Conservation (phyloP, 2,888 invertebrate species). For the Trileptium ribeirensis region DNA sequence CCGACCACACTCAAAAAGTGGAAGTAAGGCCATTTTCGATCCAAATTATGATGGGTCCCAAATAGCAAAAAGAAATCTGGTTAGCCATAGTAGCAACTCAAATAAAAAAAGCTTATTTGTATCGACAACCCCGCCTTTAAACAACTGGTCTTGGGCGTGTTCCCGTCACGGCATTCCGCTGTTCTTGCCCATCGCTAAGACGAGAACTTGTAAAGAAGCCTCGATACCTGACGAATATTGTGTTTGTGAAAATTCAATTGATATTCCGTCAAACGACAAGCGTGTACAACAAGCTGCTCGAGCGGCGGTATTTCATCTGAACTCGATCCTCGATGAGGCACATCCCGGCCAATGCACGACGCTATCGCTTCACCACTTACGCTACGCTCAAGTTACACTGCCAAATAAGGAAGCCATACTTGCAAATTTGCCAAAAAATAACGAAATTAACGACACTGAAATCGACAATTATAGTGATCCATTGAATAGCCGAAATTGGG, state of each 20-base stretch:
- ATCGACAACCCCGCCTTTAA: too few species aligned
- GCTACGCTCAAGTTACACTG: neutral
- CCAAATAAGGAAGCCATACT: neutral
- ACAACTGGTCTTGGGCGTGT: neutral
- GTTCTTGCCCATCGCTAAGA: slow-evolving; percentile 14
- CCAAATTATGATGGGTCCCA: too few species aligned
- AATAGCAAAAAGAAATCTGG: too few species aligned
- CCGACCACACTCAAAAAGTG: neutral
- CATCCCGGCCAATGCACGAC: neutral
- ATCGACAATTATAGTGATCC: too few species aligned
- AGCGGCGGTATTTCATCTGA: neutral
- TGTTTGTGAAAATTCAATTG: neutral
- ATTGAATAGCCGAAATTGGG: too few species aligned
- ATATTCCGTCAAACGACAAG: neutral
- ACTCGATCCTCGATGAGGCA: neutral
- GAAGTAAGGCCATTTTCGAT: too few species aligned
- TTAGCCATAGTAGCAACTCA: too few species aligned
- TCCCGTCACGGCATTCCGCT: neutral
- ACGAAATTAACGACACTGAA: too few species aligned
- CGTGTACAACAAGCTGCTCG: neutral
- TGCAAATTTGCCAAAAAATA: too few species aligned
- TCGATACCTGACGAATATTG: slow-evolving; percentile 18
- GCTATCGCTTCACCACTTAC: neutral
- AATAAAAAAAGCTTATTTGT: too few species aligned
- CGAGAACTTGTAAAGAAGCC: slow-evolving; percentile 12